Evolutionary conservation across 2,797 vertebrate genomes (phyloP).

Genomic region (Typhlichthys subterraneus): DNA sequence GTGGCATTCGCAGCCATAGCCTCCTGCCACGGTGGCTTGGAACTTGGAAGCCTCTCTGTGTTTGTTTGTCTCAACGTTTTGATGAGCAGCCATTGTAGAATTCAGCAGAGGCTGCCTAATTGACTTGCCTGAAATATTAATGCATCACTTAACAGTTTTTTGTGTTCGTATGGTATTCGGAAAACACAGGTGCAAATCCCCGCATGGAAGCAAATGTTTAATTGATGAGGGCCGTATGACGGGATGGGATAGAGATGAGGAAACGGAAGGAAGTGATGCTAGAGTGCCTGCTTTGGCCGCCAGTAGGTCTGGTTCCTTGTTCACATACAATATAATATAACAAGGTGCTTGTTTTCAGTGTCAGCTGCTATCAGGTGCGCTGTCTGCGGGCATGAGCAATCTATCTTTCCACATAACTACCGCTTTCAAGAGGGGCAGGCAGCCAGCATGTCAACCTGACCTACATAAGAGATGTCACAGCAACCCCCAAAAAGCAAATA

Average conservation of each 20-base stretch:
- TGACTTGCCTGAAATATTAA: conserved; percentile 76
- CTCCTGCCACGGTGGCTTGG: conserved; percentile 28
- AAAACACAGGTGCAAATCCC: conserved; percentile 70
- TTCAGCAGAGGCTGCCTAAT: conserved; percentile 71
- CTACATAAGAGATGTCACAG: conserved; percentile 29
- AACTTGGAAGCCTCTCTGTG: conserved; percentile 30
- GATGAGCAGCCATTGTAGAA: conserved; percentile 63
- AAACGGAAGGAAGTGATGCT: conserved; percentile 8
- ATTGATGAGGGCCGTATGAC: conserved; percentile 67
- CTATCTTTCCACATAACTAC: neutral
- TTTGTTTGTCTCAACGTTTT: conserved; percentile 64
- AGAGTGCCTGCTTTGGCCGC: conserved; percentile 33
- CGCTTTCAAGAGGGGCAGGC: neutral
- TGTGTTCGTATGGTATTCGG: conserved; percentile 66
- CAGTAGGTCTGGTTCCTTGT: neutral
- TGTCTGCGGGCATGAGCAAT: neutral
- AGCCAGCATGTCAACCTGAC: conserved; percentile 15
- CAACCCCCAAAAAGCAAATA: conserved; percentile 40
- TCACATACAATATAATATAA: neutral
- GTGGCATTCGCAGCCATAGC: conserved; percentile 21
- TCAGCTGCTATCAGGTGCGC: conserved; percentile 5
- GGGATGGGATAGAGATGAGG: conserved; percentile 9
- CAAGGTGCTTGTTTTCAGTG: neutral
- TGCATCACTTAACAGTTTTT: conserved; percentile 74
- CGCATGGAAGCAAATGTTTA: conserved; percentile 63